phyloP scores from a whole-genome alignment of 2,797 vertebrate genomes.

The Pipistrellus kuhlii region DNA sequence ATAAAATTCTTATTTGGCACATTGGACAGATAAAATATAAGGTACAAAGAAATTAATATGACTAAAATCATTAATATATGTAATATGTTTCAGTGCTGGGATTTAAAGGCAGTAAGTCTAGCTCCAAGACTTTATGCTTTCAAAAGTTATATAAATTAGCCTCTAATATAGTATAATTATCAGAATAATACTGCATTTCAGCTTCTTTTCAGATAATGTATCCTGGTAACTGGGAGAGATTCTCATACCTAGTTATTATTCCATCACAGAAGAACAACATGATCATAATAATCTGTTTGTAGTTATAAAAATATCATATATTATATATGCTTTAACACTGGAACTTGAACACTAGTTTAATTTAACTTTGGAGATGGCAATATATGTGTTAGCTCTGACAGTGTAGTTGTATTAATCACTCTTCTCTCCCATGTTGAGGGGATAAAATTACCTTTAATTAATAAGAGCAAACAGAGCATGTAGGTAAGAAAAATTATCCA shows the following conservation, averaged over 20 bases:
- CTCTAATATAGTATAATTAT: neutral
- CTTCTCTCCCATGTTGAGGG: neutral
- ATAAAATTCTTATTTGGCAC: neutral
- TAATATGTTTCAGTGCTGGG: neutral
- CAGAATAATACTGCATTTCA: neutral
- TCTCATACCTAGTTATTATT: neutral
- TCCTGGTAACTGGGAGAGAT: neutral
- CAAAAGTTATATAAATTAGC: neutral
- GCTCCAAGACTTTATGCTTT: neutral
- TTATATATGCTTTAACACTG: neutral
- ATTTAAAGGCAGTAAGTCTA: neutral
- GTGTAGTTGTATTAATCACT: neutral
- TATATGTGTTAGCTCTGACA: neutral
- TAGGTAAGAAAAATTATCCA: neutral
- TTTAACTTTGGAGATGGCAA: neutral
- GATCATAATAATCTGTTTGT: neutral
- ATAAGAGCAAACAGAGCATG: neutral
- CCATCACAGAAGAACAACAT: neutral
- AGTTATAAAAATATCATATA: neutral
- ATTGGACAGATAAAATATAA: neutral
- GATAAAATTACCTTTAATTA: conserved; percentile 18
- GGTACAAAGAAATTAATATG: neutral
- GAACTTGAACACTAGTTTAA: neutral
- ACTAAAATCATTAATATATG: neutral
- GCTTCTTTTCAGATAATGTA: neutral